These are phyloP conservation scores for Mayetiola destructor DNA, from an alignment of 2,888 invertebrate species.

Conservation along the genomic window DNA sequence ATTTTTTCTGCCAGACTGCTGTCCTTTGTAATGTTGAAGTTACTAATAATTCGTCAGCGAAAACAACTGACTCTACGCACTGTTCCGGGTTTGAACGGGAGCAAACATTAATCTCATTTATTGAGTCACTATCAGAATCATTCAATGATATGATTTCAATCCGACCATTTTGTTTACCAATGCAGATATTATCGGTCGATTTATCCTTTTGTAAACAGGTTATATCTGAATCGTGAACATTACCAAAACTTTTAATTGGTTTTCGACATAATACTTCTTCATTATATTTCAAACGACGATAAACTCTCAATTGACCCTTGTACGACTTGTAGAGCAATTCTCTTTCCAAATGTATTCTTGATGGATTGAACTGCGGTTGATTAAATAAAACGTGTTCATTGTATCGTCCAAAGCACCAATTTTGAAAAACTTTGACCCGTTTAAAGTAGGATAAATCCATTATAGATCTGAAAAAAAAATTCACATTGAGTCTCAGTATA, in stretches of 20 bases:
- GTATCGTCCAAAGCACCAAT: constrained; percentile 43
- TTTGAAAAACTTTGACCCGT: constrained; percentile 33
- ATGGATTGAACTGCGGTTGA: constrained; percentile 36
- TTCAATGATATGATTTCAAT: constrained; percentile 27
- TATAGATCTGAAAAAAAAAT: constrained; percentile 24
- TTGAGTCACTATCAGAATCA: constrained; percentile 14
- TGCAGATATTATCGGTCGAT: constrained; percentile 26
- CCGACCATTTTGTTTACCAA: constrained; percentile 27
- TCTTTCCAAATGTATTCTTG: constrained; percentile 39
- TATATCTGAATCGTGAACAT: constrained; percentile 25
- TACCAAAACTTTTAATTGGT: constrained; percentile 24
- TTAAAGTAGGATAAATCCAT: constrained; percentile 27
- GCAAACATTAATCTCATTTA: not conserved
- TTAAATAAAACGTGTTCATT: constrained; percentile 35
- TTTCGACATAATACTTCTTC: constrained; percentile 28
- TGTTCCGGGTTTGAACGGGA: not conserved
- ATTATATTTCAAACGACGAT: constrained; percentile 24
- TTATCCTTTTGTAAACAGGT: constrained; percentile 26
- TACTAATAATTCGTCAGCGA: constrained; percentile 23
- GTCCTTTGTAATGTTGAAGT: constrained; percentile 27
- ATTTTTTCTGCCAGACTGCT: constrained; percentile 28
- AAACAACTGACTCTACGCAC: constrained; percentile 28
- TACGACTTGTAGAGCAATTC: constrained; percentile 41
- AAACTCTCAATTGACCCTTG: constrained; percentile 30
- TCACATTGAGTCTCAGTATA: too few species aligned